Percentiles rank a stretch among this genome's conserved stretches.
Evolutionary conservation across 1,140 invertebrate genomes (phyloP).

Genomic region (silkworm (Bombyx mori)): DNA sequence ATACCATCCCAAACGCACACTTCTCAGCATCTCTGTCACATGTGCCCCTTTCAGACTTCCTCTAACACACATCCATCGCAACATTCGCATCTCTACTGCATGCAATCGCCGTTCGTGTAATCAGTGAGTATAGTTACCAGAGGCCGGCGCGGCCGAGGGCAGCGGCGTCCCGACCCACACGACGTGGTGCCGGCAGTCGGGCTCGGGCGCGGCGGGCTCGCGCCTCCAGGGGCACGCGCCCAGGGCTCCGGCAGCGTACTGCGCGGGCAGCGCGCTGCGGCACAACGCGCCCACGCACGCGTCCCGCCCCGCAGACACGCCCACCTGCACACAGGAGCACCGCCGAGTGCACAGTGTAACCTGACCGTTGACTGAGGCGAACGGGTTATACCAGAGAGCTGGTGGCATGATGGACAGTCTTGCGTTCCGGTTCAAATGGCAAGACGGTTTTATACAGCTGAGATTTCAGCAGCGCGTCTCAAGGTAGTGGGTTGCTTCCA

Average conservation of each 20-base stretch:
- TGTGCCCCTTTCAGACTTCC: no score
- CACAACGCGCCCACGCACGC: slow-evolving; percentile 95
- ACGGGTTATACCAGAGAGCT: no score
- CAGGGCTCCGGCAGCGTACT: slow-evolving; percentile 93
- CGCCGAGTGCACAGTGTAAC: background rate
- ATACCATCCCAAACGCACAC: no score
- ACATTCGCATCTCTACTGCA: no score
- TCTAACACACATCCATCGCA: no score
- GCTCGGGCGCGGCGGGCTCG: slow-evolving; percentile 39
- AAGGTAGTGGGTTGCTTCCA: no score
- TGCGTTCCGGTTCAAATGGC: no score
- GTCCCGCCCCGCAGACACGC: slow-evolving; percentile 76
- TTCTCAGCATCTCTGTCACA: no score
- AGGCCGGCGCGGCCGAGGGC: slow-evolving; percentile 84
- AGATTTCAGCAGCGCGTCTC: no score
- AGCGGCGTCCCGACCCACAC: slow-evolving; percentile 94
- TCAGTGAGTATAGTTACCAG: slow-evolving; percentile 58
- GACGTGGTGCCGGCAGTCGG: slow-evolving; percentile 84
- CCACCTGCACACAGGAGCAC: slow-evolving; percentile 28
- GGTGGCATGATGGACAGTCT: no score
- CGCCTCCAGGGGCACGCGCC: slow-evolving; percentile 73
- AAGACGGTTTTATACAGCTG: no score
- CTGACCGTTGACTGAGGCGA: background rate
- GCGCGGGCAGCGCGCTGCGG: slow-evolving; percentile 93
- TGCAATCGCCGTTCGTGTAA: no score